A percentile compares a stretch with the other conserved stretches of the same genome.
Conservation (phyloP, 2,888 invertebrate species). For the Drosophila maculinotata region DNA sequence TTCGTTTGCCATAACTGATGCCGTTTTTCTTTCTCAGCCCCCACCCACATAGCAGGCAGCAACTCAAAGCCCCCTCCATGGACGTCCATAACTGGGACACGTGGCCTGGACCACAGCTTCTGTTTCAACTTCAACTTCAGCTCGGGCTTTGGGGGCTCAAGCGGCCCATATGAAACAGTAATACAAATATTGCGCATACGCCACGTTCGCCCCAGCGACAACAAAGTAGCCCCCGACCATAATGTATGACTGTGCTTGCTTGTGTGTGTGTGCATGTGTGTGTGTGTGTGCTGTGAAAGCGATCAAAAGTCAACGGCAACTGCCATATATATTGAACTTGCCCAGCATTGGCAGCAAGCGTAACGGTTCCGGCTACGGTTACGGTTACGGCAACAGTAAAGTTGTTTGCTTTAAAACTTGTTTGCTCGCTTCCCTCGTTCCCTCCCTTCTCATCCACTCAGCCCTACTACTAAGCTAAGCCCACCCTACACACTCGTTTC, state of each 20-base stretch:
- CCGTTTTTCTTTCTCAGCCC: constrained; percentile 63
- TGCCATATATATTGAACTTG: constrained; percentile 67
- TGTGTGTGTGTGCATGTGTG: constrained; percentile 4
- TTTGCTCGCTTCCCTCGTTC: constrained; percentile 23
- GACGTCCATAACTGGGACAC: constrained; percentile 46
- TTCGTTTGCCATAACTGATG: constrained; percentile 80
- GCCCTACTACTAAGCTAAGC: not conserved
- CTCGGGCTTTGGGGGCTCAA: constrained; percentile 24
- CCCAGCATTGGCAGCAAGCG: constrained; percentile 50
- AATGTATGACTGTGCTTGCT: constrained; percentile 17
- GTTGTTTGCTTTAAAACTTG: constrained; percentile 66
- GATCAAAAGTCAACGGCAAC: constrained; percentile 77
- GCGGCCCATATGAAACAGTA: constrained; percentile 65
- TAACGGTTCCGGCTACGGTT: constrained; percentile 69
- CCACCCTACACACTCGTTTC: constrained; percentile 8
- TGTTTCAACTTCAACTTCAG: constrained; percentile 28
- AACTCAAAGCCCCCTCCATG: constrained; percentile 7
- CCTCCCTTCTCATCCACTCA: not conserved
- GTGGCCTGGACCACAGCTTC: constrained; percentile 43
- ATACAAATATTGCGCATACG: constrained; percentile 80
- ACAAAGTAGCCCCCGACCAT: constrained; percentile 61
- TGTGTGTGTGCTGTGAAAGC: constrained; percentile 38
- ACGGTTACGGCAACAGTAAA: constrained; percentile 62
- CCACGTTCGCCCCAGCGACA: constrained; percentile 64
- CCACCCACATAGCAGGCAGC: not conserved